Evolutionary conservation across 2,113 vertebrate species (phyloP), one percentile per base, ranked within the genome.

Genomic region (Scomber scombrus): DNA sequence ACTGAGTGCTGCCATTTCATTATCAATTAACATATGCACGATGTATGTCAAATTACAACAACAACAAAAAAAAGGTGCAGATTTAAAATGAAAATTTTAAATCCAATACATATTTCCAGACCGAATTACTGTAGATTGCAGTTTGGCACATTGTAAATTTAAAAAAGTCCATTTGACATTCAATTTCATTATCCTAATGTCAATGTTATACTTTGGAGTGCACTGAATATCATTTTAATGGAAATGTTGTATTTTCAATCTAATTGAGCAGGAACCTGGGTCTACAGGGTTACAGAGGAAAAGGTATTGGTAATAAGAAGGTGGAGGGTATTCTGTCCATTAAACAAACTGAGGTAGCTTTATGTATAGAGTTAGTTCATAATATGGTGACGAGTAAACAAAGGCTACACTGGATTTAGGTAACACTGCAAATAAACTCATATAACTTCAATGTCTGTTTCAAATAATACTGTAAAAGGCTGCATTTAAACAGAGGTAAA

Each of bases 291-390:
- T 1, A 61, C 16, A 51, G 45, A 6, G 40, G 3, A 46, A 40
- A 14, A 54, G 15, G 11, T 50, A 14, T 45, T 63, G 29, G 45
- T 0, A 10, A 56, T 45, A 50, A 65, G 21, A 50, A 16, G 19
- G 60, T 47, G 64, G 70, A 64, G 50, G 78, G 56, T 65, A 13
- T 72, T 75, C 64, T 73, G 54, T 76, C 56, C 54, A 54, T 55
- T 18, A 75, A 77, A 71, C 75, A 78, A 82, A 90, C 75, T 82
- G 86, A 90, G 88, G 86, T 90, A 88, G 88, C 31, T 74, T 76
- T 49, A 80, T 77, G 68, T 71, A 60, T 11, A 54, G 34, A 49
- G 64, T 12, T 13, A 66, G 47, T 15, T 70, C 15, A 71, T 49
- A 19, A 58, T 12, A 68, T 67, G 47, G 19, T 54, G 49, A 76